Percentiles rank a stretch among this genome's conserved stretches.
phyloP scores from a whole-genome alignment of 2,113 vertebrate species.

The Eira barbara region DNA sequence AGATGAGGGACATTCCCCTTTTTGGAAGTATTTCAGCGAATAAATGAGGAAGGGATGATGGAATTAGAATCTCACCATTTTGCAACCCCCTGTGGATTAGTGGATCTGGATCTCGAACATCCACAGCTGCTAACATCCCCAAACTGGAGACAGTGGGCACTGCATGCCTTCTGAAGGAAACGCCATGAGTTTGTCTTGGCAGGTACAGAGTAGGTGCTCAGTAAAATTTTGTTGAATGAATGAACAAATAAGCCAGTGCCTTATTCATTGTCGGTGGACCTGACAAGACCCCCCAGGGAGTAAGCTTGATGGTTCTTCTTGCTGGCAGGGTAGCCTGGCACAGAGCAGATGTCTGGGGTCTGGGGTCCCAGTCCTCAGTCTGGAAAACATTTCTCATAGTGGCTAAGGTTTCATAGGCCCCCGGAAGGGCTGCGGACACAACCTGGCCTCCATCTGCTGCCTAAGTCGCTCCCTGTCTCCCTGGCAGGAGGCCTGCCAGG shows the following conservation, averaged over 20 bases:
- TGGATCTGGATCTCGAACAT: background rate
- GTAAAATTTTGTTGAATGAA: background rate
- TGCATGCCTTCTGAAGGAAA: background rate
- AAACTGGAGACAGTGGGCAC: background rate
- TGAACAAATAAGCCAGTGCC: background rate
- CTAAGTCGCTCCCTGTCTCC: background rate
- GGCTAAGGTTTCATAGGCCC: background rate
- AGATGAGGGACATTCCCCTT: background rate
- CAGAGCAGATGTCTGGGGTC: background rate
- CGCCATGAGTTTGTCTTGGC: accelerated
- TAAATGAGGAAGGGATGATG: background rate
- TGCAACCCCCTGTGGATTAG: background rate
- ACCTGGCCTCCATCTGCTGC: background rate
- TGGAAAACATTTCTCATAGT: background rate
- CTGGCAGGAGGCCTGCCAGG: background rate
- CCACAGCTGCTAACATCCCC: background rate
- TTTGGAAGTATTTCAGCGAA: background rate
- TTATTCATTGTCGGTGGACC: background rate
- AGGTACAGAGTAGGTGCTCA: background rate
- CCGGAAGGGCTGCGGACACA: too few relatives aligned
- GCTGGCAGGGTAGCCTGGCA: background rate
- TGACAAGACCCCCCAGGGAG: background rate
- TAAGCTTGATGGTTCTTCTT: background rate
- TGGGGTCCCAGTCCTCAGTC: background rate
- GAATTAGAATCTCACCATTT: background rate